Percentiles rank a stretch among this genome's conserved stretches.
Evolutionary conservation across 2,113 vertebrate species (phyloP).

Genomic region (Pantherophis guttatus): DNA sequence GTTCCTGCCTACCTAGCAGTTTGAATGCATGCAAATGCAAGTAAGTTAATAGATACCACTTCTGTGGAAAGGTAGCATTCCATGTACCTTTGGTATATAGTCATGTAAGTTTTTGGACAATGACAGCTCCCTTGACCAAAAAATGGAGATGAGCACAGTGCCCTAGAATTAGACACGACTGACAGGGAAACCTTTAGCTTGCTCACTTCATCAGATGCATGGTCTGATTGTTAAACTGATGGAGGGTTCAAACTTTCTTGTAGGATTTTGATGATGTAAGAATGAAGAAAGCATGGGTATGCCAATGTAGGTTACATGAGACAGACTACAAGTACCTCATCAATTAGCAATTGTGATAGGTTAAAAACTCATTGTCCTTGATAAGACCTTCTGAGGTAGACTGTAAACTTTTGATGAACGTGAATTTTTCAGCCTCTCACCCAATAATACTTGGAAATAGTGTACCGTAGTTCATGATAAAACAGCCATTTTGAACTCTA

Average conservation of each 20-base stretch:
- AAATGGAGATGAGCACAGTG: background rate
- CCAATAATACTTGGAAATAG: background rate
- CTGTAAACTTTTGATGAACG: background rate
- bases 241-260: background rate
- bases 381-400: background rate
- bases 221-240: background rate
- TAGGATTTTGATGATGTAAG: background rate
- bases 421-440: background rate
- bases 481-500: background rate
- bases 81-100: too few relatives aligned
- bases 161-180: background rate
- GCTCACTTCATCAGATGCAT: background rate
- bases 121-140: background rate
- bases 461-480: background rate
- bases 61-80: too few relatives aligned
- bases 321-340: background rate
- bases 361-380: background rate
- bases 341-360: background rate
- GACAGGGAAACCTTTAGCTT: background rate
- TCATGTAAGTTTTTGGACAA: too few relatives aligned
- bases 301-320: background rate
- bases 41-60: too few relatives aligned
- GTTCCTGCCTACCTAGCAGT: too few relatives aligned
- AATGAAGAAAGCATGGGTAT: background rate
- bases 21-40: too few relatives aligned